Evolutionary conservation across 2,888 invertebrate species (phyloP), one percentile per base, ranked within the genome.

Genomic region (Pharmacophagus antenor): DNA sequence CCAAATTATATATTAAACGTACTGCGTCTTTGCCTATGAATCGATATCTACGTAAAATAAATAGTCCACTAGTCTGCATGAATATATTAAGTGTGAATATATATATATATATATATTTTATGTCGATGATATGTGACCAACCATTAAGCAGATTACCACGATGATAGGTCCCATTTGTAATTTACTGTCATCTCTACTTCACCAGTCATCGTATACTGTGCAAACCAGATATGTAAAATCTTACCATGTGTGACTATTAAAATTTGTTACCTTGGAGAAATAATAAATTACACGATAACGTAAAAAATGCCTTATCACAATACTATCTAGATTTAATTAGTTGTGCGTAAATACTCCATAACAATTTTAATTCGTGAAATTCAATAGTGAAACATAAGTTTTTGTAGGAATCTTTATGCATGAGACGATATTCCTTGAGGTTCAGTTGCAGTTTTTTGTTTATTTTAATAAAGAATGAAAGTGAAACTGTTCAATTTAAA

Each of bases 71-170:
- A 25, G 6, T 1, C 6, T 2, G 10, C 6, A 25, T 8, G 4
- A 25, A 25, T 4, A 25, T n/a, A n/a, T n/a, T 25, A 10, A 25
- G 10, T 25, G 5, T 27, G 10, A 27, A 27, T 27, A 27, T 27
- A 27, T 8, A 27, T 1, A 27, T 7, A 27, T 7, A 27, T 27
- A 27, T 27, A 27, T 27, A 10, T 27, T 27, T 27, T 27, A 27
- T 27, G 10, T 7, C 27, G 7, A 27, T 12, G 10, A 64, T 64
- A 64, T 65, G 58, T 68, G 66, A 72, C 73, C 74, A 69, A 72
- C 72, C 73, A 76, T 80, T 72, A 73, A 70, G 61, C 70, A 68
- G 77, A 83, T 82, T 80, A 82, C 71, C 74, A 71, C 65, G 68
- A 66, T 69, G 68, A 70, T 59, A 75, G 82, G 82, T 82, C 80